Evolutionary conservation across 2,888 invertebrate genomes (phyloP).

Genomic region (Penaeus monodon): DNA sequence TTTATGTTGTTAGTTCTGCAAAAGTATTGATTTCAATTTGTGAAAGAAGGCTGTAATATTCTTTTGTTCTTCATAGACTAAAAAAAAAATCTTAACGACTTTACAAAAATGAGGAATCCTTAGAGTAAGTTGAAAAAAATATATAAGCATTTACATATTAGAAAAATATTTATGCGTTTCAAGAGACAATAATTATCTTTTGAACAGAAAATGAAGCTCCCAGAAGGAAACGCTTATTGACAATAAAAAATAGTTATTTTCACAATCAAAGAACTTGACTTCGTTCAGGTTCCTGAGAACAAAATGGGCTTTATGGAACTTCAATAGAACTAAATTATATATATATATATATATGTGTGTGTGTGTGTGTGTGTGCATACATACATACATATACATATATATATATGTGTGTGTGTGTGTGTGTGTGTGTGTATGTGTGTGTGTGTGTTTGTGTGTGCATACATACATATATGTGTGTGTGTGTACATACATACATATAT

Average conservation of each 20-base stretch:
- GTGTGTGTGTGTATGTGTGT: neutral
- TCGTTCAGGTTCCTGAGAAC: neutral
- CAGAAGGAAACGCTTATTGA: no score
- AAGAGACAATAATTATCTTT: neutral
- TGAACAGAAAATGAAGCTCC: no score
- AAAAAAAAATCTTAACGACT: no score
- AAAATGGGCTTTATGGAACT: neutral
- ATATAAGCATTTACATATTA: no score
- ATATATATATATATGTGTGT: neutral
- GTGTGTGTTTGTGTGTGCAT: no score
- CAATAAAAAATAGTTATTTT: neutral
- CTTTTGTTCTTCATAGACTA: no score
- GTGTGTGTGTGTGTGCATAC: neutral
- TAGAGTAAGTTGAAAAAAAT: no score
- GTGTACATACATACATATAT: no score
- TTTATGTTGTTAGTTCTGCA: no score
- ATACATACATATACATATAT: conserved; percentile 23
- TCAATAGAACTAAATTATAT: neutral
- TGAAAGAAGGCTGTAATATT: no score
- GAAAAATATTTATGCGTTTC: neutral
- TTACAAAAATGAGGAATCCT: no score
- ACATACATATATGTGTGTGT: neutral
- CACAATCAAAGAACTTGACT: neutral
- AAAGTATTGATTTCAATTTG: no score
- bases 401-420: conserved; percentile 28